Evolutionary conservation across 2,797 vertebrate species (phyloP), one percentile per base, ranked within the genome.

Genomic region (Myotis vivesi): DNA sequence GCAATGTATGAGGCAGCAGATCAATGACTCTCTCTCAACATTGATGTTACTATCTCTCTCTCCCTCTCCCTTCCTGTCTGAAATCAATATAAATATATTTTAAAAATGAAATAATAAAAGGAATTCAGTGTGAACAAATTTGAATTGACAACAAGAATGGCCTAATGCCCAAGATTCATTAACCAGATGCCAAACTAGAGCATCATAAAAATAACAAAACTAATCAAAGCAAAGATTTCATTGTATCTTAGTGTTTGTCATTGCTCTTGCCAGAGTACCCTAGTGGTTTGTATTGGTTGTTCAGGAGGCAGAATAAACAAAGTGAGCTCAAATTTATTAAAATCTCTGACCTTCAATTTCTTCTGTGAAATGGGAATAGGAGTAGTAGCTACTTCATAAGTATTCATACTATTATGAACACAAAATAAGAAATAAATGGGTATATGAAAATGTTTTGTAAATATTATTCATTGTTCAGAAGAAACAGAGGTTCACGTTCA

Each of bases 311-410:
- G 76, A 79, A 71, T 44, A 90, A 85, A 53, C 28, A 55, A 71
- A 82, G 17, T 75, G 57, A 81, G 15, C 44, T 89, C 51, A 33
- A 89, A 8, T 72, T 64, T 85, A 75, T 91, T 64, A 55, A 81
- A 75, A 71, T 57, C 73, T 66, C 41, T 76, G 17, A 85, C 30
- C 36, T 77, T 81, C 36, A 36, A 4, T 89, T 71, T 89, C 53
- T 87, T 93, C 79, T 91, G 41, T 62, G 57, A 95, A 91, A 84
- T 51, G 30, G 64, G 36, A n/a, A 44, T 64, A 82, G 15, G 68
- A 49, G 30, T 79, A 76, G 33, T 51, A 33, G 8, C 64, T 89
- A 23, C 28, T 73, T 94, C 15, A 15, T 55, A 44, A 23, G 3
- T 55, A 38, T n/a, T 81, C 53, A n/a, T 82, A 57, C 33, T 69